These are phyloP conservation scores for Vidua macroura DNA, from an alignment of 2,113 vertebrate genomes.

Conservation along the genomic window DNA sequence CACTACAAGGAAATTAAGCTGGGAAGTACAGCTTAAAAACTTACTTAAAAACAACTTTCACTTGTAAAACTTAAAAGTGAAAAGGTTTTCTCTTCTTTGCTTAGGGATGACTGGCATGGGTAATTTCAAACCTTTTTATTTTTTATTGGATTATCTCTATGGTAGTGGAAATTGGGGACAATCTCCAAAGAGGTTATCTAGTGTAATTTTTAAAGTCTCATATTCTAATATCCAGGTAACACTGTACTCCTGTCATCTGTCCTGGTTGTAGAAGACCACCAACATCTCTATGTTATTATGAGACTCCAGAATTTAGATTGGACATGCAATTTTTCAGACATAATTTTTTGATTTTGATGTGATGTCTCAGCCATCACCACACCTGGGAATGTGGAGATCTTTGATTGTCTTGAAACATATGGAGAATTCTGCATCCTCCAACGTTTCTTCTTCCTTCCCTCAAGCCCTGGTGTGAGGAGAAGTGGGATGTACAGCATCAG, in stretches of 20 bases:
- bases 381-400: rapidly evolving
- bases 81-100: neutral
- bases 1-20: neutral
- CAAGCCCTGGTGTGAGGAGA: neutral
- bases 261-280: neutral
- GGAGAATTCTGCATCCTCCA: neutral
- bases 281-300: rapidly evolving
- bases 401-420: neutral
- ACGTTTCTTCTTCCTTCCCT: neutral
- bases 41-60: too few species aligned
- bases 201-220: rapidly evolving
- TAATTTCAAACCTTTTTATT: neutral
- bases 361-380: rapidly evolving
- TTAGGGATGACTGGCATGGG: neutral
- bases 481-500: neutral
- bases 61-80: neutral
- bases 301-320: neutral
- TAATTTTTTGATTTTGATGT: rapidly evolving
- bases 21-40: neutral
- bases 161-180: rapidly evolving
- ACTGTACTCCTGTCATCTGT: neutral
- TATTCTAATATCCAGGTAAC: neutral
- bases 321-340: neutral
- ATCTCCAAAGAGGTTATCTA: neutral
- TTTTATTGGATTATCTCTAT: neutral